Evolutionary conservation across 2,888 invertebrate genomes (phyloP).

Genomic region (Pollenia amentaria): DNA sequence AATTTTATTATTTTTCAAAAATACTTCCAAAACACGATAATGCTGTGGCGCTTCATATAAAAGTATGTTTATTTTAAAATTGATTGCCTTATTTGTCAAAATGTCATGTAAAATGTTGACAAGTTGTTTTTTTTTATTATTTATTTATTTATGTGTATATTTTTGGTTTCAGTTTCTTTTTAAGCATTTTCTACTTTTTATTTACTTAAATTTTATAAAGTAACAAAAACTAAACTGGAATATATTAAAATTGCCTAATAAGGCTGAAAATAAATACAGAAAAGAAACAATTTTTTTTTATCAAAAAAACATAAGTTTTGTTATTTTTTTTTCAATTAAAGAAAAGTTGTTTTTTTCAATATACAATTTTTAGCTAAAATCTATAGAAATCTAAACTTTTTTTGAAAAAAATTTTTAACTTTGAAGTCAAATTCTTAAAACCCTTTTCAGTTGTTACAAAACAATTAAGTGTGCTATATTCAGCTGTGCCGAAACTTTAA

Average conservation of each 20-base stretch:
- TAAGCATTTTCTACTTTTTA: constrained; percentile 48
- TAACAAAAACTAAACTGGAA: neutral
- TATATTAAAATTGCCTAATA: constrained; percentile 16
- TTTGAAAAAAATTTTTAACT: too few relatives aligned
- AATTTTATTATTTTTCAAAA: constrained; percentile 28
- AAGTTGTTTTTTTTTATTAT: constrained; percentile 58
- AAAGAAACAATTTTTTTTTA: neutral
- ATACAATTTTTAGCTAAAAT: too few relatives aligned
- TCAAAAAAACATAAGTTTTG: neutral
- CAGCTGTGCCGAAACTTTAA: too few relatives aligned
- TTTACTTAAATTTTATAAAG: constrained; percentile 1
- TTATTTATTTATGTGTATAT: neutral
- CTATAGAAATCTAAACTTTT: too few relatives aligned
- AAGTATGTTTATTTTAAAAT: constrained; percentile 71
- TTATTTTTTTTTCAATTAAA: neutral
- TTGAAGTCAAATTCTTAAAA: too few relatives aligned
- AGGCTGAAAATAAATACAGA: constrained; percentile 12
- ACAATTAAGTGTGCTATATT: too few relatives aligned
- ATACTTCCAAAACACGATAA: neutral
- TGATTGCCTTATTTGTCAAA: constrained; percentile 74
- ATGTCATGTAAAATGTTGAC: constrained; percentile 74
- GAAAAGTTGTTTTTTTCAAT: too few relatives aligned
- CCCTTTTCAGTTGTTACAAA: too few relatives aligned
- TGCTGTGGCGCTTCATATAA: constrained; percentile 71
- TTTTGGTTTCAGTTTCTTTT: constrained; percentile 35